These are phyloP conservation scores for Callopanchax toddi DNA, from an alignment of 2,113 vertebrate genomes.

Conservation along the genomic window DNA sequence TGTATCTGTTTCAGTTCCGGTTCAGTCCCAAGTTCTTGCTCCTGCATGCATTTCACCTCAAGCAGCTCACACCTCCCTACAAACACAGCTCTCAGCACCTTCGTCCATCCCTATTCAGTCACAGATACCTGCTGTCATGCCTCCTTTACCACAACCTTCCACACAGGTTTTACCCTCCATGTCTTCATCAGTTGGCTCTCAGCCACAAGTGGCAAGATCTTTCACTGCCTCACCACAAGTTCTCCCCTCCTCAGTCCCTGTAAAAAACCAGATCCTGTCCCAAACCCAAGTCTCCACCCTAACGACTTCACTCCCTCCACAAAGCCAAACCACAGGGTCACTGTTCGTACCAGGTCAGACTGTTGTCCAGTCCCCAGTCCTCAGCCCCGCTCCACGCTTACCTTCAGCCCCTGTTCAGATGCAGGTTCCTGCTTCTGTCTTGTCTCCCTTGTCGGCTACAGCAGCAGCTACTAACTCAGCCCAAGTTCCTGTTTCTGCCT, in stretches of 20 bases:
- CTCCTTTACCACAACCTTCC: constrained; percentile 26
- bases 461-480: background rate
- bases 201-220: constrained; percentile 22
- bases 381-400: constrained; percentile 8
- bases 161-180: constrained; percentile 30
- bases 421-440: constrained; percentile 19
- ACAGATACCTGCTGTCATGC: constrained; percentile 15
- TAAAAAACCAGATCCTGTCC: constrained; percentile 14
- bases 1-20: constrained; percentile 4
- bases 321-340: constrained; percentile 2
- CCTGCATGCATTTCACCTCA: constrained; percentile 3
- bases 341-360: constrained; percentile 19
- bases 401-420: constrained; percentile 34
- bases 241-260: constrained; percentile 10
- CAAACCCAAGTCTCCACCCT: constrained; percentile 36
- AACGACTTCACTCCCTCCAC: constrained; percentile 27
- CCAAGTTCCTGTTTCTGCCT: constrained; percentile 39
- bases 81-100: constrained; percentile 16
- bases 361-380: constrained; percentile 33
- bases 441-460: constrained; percentile 16
- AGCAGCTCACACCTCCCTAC: constrained; percentile 6
- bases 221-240: constrained; percentile 10
- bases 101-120: constrained; percentile 24
- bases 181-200: constrained; percentile 9
- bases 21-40: constrained; percentile 21